Conservation (phyloP, 2,888 invertebrate species). For the Chloromyia formosa region DNA sequence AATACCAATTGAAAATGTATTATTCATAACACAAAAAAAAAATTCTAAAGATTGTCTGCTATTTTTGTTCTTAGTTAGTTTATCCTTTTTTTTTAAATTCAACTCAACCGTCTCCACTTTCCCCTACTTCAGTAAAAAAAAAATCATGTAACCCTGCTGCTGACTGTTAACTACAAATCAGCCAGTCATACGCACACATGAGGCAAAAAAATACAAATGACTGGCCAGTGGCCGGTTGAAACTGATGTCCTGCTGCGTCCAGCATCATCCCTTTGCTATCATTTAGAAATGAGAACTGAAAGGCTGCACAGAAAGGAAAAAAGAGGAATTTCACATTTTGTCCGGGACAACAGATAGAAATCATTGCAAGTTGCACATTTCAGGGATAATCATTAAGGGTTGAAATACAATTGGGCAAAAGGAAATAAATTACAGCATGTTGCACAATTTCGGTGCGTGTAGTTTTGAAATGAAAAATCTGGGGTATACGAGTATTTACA, state of each 20-base stretch:
- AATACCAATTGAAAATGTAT: too few relatives aligned
- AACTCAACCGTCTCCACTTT: not conserved
- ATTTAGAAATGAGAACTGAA: slow-evolving; percentile 19
- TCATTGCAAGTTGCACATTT: slow-evolving; percentile 44
- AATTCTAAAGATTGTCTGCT: too few relatives aligned
- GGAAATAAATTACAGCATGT: slow-evolving; percentile 38
- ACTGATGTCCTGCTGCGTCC: slow-evolving; percentile 33
- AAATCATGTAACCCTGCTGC: not conserved
- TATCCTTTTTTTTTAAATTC: too few relatives aligned
- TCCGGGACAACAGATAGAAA: slow-evolving; percentile 20
- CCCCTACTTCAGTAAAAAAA: not conserved
- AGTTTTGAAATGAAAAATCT: too few relatives aligned
- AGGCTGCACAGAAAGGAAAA: slow-evolving; percentile 9
- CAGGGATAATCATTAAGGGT: slow-evolving; percentile 35
- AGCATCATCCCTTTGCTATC: slow-evolving; percentile 42
- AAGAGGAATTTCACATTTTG: slow-evolving; percentile 14
- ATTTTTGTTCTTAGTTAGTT: too few relatives aligned
- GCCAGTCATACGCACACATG: not conserved
- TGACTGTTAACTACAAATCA: slow-evolving; percentile 26
- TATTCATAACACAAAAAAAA: too few relatives aligned
- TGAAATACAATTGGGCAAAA: slow-evolving; percentile 26
- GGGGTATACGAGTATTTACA: too few relatives aligned
- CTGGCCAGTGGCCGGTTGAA: slow-evolving; percentile 42
- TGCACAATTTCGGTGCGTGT: slow-evolving; percentile 39
- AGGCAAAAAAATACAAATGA: slow-evolving; percentile 34